phyloP scores from a whole-genome alignment of 35 echinoderm and acorn worm genomes.

The Patiria miniata region DNA sequence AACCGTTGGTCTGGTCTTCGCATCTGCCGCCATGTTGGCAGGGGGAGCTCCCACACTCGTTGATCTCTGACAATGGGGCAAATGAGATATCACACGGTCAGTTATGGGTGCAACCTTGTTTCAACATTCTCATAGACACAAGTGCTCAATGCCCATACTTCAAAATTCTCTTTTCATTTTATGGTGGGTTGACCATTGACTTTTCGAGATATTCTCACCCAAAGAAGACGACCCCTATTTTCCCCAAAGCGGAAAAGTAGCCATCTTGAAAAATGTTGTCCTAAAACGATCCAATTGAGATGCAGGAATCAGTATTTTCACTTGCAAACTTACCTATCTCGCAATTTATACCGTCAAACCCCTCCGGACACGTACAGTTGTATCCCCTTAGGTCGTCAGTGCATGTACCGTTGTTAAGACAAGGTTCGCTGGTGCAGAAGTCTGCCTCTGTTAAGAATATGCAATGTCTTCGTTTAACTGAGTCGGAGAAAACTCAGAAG shows the following conservation, averaged over 20 bases:
- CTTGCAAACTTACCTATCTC: conserved; percentile 29
- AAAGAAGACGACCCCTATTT: no score
- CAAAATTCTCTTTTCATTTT: no score
- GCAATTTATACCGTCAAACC: conserved; percentile 33
- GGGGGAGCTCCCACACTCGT: conserved; percentile 15
- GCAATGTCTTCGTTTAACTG: neutral
- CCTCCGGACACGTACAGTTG: conserved; percentile 26
- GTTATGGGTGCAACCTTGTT: no score
- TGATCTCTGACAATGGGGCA: conserved; percentile 5
- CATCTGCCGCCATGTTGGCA: neutral
- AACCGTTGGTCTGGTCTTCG: conserved; percentile 22
- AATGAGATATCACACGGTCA: neutral
- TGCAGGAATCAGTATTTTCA: neutral
- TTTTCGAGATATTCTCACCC: no score
- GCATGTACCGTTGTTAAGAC: conserved; percentile 37
- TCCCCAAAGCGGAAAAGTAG: no score
- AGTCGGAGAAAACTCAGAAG: no score
- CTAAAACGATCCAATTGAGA: no score
- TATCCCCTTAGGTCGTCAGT: neutral
- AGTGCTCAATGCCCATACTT: no score
- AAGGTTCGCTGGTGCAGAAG: conserved; percentile 32
- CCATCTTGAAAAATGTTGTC: no score
- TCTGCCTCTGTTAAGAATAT: neutral
- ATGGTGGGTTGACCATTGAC: no score
- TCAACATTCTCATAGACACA: no score